Evolutionary conservation across 2,113 vertebrate genomes (phyloP).

Genomic region (Chaenocephalus aceratus): DNA sequence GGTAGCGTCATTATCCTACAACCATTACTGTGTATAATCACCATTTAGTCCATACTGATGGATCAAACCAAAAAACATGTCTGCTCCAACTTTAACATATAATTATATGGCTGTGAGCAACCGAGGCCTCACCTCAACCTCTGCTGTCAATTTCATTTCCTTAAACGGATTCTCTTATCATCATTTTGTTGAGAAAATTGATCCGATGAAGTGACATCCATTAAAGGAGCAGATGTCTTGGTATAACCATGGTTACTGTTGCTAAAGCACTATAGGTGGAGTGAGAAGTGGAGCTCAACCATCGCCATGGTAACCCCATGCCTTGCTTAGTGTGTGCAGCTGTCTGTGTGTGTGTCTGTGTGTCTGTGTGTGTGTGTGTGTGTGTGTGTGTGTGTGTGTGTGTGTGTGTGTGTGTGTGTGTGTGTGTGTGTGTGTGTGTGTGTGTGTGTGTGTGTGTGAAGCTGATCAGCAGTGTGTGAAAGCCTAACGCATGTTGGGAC

Average conservation of each 20-base stretch:
- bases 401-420: not conserved
- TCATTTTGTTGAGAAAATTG: slow-evolving; percentile 52
- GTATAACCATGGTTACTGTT: slow-evolving; percentile 75
- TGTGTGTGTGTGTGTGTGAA: slow-evolving; percentile 24
- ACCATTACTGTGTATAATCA: too few species aligned
- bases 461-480: slow-evolving; percentile 46
- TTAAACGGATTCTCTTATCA: slow-evolving; percentile 32
- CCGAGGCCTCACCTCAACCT: not conserved
- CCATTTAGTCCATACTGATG: too few species aligned
- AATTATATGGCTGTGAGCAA: not conserved
- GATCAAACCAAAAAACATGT: too few species aligned
- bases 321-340: slow-evolving; percentile 35
- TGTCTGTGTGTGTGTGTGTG: slow-evolving; percentile 18
- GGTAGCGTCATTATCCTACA: too few species aligned
- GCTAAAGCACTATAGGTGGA: slow-evolving; percentile 76
- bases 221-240: slow-evolving; percentile 73
- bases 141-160: slow-evolving; percentile 35
- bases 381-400: slow-evolving; percentile 21
- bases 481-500: not conserved
- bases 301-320: slow-evolving; percentile 80
- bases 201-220: slow-evolving; percentile 63
- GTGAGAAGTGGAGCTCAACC: slow-evolving; percentile 64
- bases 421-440: slow-evolving; percentile 1
- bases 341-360: slow-evolving; percentile 18
- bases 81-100: not conserved